phyloP scores from a whole-genome alignment of 37 sponge, comb jelly and placozoan species.

The Bolinopsis microptera region DNA sequence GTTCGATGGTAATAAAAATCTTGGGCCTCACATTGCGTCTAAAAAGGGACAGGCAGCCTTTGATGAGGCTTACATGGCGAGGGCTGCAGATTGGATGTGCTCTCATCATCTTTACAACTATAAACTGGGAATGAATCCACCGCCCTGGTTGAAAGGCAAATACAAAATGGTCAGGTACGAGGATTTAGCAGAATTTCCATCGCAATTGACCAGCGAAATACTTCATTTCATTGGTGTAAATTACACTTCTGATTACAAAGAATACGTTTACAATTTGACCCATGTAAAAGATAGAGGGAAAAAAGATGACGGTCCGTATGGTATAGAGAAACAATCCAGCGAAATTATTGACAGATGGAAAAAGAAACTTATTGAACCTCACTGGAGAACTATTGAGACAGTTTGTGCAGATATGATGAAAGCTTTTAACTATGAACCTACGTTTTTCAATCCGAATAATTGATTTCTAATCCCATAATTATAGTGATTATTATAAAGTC shows the following conservation, averaged over 20 bases:
- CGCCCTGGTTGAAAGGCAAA: conserved; percentile 1
- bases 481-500: too few species aligned
- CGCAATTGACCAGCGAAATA: neutral
- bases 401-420: conserved; percentile 27
- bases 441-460: too few species aligned
- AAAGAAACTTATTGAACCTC: neutral
- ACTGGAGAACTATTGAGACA: conserved; percentile 9
- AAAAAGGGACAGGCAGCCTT: neutral
- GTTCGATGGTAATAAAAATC: conserved; percentile 27
- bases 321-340: neutral
- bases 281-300: conserved; percentile 5
- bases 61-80: neutral
- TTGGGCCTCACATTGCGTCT: neutral
- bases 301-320: neutral
- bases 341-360: conserved; percentile 2
- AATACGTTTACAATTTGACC: conserved; percentile 26
- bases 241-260: neutral
- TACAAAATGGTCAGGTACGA: conserved; percentile 55
- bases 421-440: neutral
- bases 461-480: too few species aligned
- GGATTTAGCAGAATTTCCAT: conserved; percentile 2
- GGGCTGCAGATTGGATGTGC: neutral
- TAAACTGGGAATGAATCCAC: neutral
- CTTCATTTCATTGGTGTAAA: neutral
- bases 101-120: conserved; percentile 43